These are phyloP conservation scores for Stomatorhinus ivindoensis DNA, from an alignment of 2,113 vertebrate genomes.

Conservation along the genomic window DNA sequence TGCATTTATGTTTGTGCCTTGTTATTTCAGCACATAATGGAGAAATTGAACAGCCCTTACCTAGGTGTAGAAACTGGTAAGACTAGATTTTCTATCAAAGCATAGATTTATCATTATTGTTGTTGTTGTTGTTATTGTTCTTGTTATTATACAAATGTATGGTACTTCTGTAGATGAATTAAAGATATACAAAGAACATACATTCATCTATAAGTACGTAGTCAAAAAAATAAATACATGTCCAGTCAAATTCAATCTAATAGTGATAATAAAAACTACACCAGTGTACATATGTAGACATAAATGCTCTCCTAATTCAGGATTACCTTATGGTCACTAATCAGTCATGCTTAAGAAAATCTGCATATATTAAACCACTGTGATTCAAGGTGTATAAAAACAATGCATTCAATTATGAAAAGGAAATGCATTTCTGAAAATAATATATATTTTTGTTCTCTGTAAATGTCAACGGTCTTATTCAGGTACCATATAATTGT, in stretches of 20 bases:
- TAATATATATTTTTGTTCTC: neutral
- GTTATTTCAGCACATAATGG: slow-evolving; percentile 40
- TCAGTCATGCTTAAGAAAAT: neutral
- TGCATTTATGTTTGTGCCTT: slow-evolving; percentile 54
- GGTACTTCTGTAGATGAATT: neutral
- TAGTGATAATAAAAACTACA: neutral
- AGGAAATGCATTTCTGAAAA: neutral
- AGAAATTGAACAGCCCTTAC: slow-evolving; percentile 35
- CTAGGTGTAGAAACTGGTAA: neutral
- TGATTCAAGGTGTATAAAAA: neutral
- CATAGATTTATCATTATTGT: neutral
- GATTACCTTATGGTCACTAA: neutral
- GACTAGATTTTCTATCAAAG: slow-evolving; percentile 4
- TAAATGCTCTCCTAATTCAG: neutral
- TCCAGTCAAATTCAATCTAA: neutral
- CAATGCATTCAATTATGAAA: neutral
- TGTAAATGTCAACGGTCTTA: neutral
- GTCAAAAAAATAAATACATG: neutral
- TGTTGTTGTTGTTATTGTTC: neutral
- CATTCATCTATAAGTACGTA: neutral
- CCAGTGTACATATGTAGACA: neutral
- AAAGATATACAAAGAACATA: neutral
- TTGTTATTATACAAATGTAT: neutral
- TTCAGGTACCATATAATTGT: neutral
- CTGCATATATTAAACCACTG: neutral